phyloP scores from a whole-genome alignment of 2,888 invertebrate species.

The Pecten maximus region DNA sequence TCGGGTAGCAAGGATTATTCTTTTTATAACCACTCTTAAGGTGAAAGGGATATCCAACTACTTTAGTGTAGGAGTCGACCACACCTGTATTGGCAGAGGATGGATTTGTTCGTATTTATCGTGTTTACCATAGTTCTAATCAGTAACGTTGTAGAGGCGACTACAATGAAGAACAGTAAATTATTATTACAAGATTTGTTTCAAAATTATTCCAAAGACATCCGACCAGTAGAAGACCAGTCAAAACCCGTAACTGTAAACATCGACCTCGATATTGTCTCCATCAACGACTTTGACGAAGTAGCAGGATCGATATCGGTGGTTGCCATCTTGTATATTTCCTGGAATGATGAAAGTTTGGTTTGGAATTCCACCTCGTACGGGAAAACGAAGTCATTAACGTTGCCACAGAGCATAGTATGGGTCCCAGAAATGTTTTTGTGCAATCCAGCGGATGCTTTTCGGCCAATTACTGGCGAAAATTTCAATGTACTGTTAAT shows the following conservation, averaged over 20 bases:
- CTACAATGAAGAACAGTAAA: not conserved
- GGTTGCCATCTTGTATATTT: not conserved
- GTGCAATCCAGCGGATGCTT: not conserved
- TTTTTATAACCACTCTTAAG: too few relatives aligned
- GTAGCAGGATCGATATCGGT: not conserved
- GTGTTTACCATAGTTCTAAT: too few relatives aligned
- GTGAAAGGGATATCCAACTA: too few relatives aligned
- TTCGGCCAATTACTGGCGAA: not conserved
- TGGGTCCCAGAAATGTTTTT: not conserved
- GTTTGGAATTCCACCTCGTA: too few relatives aligned
- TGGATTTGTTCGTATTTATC: too few relatives aligned
- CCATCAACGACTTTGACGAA: not conserved
- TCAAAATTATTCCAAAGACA: not conserved
- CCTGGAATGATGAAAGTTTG: not conserved
- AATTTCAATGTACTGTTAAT: not conserved
- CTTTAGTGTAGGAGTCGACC: too few relatives aligned
- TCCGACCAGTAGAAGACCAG: not conserved
- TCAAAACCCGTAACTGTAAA: not conserved
- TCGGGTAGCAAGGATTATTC: too few relatives aligned
- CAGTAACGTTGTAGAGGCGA: not conserved
- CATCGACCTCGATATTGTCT: not conserved
- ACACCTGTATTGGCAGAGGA: too few relatives aligned
- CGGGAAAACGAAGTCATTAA: too few relatives aligned
- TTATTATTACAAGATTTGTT: not conserved
- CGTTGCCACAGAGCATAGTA: too few relatives aligned